These are phyloP conservation scores for Hydrochoerus hydrochaeris DNA, from an alignment of 2,113 vertebrate species.

Conservation along the genomic window DNA sequence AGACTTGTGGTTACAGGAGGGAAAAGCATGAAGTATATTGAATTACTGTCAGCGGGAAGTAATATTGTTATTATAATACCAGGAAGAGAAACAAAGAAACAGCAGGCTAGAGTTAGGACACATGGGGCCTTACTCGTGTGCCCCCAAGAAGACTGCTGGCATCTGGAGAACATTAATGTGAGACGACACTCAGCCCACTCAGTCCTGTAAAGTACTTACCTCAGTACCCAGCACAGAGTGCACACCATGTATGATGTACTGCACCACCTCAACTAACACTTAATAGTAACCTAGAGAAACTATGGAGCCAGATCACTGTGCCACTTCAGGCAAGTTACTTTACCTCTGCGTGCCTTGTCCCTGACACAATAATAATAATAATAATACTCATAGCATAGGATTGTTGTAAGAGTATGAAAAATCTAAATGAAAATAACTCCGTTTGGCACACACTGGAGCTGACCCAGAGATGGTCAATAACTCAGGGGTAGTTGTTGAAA, in stretches of 20 bases:
- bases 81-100: constrained; percentile 54
- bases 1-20: constrained; percentile 30
- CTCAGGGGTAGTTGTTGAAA: not conserved
- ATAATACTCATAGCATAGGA: not conserved
- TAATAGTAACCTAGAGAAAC: not conserved
- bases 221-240: not conserved
- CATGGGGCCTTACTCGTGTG: no score
- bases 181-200: not conserved
- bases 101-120: not conserved
- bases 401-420: not conserved
- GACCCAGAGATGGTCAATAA: not conserved
- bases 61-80: constrained; percentile 21
- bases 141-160: not conserved
- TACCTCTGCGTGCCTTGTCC: not conserved
- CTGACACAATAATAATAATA: not conserved
- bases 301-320: not conserved
- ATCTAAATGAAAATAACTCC: not conserved
- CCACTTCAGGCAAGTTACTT: not conserved
- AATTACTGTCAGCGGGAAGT: constrained; percentile 36
- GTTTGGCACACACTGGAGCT: not conserved
- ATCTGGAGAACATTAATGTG: not conserved
- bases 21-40: not conserved
- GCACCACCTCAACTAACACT: not conserved
- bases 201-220: not conserved
- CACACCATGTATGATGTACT: not conserved